These are phyloP conservation scores for Aphelocoma coerulescens DNA, from an alignment of 2,113 vertebrate genomes.

Conservation along the genomic window DNA sequence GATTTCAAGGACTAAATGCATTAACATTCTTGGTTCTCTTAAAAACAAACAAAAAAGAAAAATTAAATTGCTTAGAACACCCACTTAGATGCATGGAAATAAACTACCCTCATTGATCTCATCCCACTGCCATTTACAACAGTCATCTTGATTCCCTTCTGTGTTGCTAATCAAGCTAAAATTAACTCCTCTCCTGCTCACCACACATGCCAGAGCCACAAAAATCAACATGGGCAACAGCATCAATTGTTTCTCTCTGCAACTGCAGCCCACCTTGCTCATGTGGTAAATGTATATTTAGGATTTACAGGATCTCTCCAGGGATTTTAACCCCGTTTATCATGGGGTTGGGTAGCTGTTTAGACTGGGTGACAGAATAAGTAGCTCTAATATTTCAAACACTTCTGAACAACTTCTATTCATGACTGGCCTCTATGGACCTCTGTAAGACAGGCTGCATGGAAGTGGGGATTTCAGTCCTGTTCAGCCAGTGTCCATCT, in stretches of 20 bases:
- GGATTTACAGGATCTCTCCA: background rate
- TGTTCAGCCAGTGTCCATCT: background rate
- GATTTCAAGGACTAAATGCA: conserved; percentile 11
- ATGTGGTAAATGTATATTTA: background rate
- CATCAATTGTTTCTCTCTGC: background rate
- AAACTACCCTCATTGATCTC: conserved; percentile 46
- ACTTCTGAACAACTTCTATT: background rate
- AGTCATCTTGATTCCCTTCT: conserved; percentile 43
- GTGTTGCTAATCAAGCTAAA: conserved; percentile 50
- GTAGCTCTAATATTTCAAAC: background rate
- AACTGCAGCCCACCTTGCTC: background rate
- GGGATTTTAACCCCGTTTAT: background rate
- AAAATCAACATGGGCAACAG: background rate
- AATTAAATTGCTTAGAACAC: conserved; percentile 19
- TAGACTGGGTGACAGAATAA: background rate
- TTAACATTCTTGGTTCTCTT: conserved; percentile 21
- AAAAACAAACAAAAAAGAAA: conserved; percentile 1
- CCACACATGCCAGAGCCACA: background rate
- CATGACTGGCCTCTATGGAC: background rate
- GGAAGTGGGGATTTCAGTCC: background rate
- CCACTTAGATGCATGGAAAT: conserved; percentile 44
- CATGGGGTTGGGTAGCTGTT: background rate
- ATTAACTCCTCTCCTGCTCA: conserved; percentile 42
- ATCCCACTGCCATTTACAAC: conserved; percentile 23
- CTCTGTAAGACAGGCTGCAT: background rate